Base-by-base conservation (phyloP, 2,113 vertebrate genomes). In the Dolichotis patagonum region DNA sequence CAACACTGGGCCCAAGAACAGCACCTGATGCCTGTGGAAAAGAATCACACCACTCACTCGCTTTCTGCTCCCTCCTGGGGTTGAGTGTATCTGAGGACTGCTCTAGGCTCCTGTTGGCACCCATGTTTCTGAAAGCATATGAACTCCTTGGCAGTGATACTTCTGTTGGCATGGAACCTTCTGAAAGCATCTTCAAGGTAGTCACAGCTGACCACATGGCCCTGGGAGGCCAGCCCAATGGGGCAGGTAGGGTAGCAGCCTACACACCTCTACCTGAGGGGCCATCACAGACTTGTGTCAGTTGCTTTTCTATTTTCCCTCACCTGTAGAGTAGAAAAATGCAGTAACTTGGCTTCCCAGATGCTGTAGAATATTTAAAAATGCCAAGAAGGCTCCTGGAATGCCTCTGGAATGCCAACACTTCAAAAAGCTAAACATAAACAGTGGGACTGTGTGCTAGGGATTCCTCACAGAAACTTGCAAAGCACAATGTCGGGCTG, bases 331-430 rank as follows among this genome's bases (percentile, higher is more conserved):
- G 58, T 13, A 16, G 67, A 89, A 89, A 38, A 56, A 46, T 86
- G 84, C 14, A 87, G 63, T 60, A 69, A 62, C 63, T 73, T 95
- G 80, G 80, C 75, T 94, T 75, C 49, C 22, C 22, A 93, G 56
- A 75, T 63, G 49, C 69, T 88, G 38, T 2, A 69, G 62, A 95
- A 71, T 67, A 87, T 63, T 69, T 87, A 60, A 94, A 92, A 85
- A 32, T 88, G 75, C 88, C 91, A 94, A 94, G 88, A 87, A 84
- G 92, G 35, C 63, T 88, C 88, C 67, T 96, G 89, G 89, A 92
- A 89, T 81, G 91, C 56, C 43, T 93, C 46, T 94, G 89, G 91
- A 91, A 97, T 94, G 96, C 67, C 94, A 96, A 92, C 43, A 49
- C 38, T 81, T 69, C 16, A 93, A 77, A 91, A 94, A 93, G 75